These are phyloP conservation scores for Strigamia maritima DNA, from an alignment of 2,888 invertebrate species.

Conservation along the genomic window DNA sequence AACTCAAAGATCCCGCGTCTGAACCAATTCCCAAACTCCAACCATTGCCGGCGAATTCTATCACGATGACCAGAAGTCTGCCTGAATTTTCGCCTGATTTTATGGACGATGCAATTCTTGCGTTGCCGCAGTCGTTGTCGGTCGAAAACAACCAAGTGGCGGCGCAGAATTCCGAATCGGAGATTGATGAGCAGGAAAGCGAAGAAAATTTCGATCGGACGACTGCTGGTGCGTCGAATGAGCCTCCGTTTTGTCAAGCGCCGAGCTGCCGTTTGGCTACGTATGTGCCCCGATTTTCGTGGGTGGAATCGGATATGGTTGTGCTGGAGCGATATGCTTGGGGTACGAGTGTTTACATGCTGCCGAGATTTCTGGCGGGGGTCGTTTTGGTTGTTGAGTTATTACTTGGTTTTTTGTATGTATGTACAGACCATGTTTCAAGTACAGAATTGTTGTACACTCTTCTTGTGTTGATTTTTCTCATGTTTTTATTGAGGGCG, in stretches of 20 bases:
- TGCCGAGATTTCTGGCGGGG: not conserved
- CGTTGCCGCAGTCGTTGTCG: not conserved
- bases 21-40: not conserved
- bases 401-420: not conserved
- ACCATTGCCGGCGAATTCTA: not conserved
- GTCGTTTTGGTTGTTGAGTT: not conserved
- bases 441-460: not conserved
- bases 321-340: not conserved
- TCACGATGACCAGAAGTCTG: not conserved
- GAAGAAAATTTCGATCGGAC: not conserved
- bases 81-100: not conserved
- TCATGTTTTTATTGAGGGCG: slow-evolving; percentile 5
- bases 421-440: not conserved
- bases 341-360: slow-evolving; percentile 6
- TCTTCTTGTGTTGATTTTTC: not conserved
- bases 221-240: not conserved
- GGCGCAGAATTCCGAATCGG: not conserved
- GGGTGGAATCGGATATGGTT: not conserved
- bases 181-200: not conserved
- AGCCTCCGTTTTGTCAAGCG: not conserved
- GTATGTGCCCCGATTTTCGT: not conserved
- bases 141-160: not conserved
- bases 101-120: not conserved
- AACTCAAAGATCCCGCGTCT: not conserved
- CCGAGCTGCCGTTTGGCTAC: not conserved